These are phyloP conservation scores for Triops longicaudatus DNA, from an alignment of 1,140 invertebrate species.

Conservation along the genomic window DNA sequence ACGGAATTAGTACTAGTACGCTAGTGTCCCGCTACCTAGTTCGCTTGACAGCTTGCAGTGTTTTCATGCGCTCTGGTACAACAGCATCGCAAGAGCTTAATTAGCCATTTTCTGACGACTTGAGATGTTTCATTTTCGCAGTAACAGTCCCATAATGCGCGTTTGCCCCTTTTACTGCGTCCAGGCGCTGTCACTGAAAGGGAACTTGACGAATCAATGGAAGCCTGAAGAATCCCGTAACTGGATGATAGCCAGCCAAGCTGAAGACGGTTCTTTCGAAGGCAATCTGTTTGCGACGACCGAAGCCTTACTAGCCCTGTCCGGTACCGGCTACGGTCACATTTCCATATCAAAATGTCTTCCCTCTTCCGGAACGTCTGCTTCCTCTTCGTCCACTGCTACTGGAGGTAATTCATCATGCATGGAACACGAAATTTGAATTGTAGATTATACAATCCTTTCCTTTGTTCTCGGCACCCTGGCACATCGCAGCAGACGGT, in stretches of 20 bases:
- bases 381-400: conserved; percentile 40
- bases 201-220: conserved; percentile 28
- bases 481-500: conserved; percentile 12
- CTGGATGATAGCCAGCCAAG: conserved; percentile 62
- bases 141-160: neutral
- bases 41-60: no score
- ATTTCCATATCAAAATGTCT: conserved; percentile 8
- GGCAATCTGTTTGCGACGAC: conserved; percentile 57
- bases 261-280: conserved; percentile 65
- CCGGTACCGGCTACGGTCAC: conserved; percentile 33
- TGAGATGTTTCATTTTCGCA: no score
- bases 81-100: no score
- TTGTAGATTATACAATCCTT: no score
- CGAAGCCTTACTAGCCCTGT: conserved; percentile 61
- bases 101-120: no score
- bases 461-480: neutral
- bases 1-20: no score
- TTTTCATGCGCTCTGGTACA: no score
- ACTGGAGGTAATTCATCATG: conserved; percentile 15
- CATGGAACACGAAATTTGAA: no score
- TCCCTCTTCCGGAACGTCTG: conserved; percentile 41
- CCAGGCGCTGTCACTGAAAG: conserved; percentile 52
- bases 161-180: conserved; percentile 4
- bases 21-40: no score
- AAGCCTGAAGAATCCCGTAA: conserved; percentile 53